Evolutionary conservation across 2,888 invertebrate species (phyloP).

Genomic region (Chaetogeoica ovagalla): DNA sequence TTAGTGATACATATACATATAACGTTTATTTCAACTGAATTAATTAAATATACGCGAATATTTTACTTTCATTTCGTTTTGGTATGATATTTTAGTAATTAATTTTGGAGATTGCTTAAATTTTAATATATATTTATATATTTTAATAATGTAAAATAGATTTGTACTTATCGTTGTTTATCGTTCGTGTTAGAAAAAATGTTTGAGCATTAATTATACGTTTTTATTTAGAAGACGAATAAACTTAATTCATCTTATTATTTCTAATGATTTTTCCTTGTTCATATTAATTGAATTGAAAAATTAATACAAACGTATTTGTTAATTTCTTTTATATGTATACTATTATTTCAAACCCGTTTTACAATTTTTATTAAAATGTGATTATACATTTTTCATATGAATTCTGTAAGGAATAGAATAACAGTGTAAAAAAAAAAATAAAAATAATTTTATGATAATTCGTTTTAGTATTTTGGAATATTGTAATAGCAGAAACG

Average conservation of each 20-base stretch:
- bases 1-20: background rate
- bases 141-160: background rate
- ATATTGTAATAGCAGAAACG: too few species aligned
- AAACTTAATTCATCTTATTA: background rate
- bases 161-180: background rate
- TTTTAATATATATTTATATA: background rate
- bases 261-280: background rate
- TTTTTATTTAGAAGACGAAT: background rate
- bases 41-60: background rate
- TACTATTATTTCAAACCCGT: too few species aligned
- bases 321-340: too few species aligned
- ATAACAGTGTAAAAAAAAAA: too few species aligned
- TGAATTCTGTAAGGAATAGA: too few species aligned
- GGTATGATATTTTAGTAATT: conserved; percentile 3
- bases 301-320: background rate
- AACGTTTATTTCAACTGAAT: conserved; percentile 13
- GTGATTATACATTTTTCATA: too few species aligned
- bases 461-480: too few species aligned
- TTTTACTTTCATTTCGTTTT: conserved; percentile 30
- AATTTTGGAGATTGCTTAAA: background rate
- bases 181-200: background rate
- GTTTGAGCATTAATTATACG: background rate
- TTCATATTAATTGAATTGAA: background rate
- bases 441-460: too few species aligned
- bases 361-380: too few species aligned